These are phyloP conservation scores for Ctenomys sociabilis DNA, from an alignment of 2,113 vertebrate genomes.

Conservation along the genomic window DNA sequence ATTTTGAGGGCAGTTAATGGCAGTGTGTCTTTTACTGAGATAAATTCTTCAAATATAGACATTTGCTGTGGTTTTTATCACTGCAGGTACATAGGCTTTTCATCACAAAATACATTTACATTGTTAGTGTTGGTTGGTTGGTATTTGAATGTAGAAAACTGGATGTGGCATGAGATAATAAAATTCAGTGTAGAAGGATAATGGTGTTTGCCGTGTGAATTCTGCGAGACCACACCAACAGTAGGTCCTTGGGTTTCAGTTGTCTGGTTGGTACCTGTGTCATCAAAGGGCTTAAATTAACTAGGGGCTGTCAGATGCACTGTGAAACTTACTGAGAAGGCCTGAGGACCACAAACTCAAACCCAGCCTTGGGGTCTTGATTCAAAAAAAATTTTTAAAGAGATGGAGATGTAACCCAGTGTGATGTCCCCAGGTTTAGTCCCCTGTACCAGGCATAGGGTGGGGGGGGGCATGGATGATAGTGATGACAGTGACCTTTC, in stretches of 20 bases:
- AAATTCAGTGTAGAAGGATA: slow-evolving; percentile 12
- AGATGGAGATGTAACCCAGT: neutral
- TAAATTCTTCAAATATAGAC: neutral
- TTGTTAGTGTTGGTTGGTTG: neutral
- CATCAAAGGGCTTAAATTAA: neutral
- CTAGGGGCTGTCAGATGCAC: neutral
- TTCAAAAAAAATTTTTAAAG: neutral
- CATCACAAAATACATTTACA: neutral
- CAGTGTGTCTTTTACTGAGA: neutral
- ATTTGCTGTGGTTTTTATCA: neutral
- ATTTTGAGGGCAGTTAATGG: neutral
- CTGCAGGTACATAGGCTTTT: neutral
- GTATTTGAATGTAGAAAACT: slow-evolving; percentile 31
- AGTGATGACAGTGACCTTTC: neutral
- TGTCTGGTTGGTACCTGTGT: neutral
- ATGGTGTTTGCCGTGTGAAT: slow-evolving; percentile 5
- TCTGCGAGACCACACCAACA: neutral
- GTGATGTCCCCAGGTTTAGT: neutral
- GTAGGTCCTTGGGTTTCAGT: neutral
- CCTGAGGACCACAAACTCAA: neutral
- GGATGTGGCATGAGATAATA: neutral
- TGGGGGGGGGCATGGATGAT: neutral
- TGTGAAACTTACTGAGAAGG: neutral
- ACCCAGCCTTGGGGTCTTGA: neutral
- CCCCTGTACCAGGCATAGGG: neutral